Base-by-base conservation (phyloP, 2,797 vertebrate genomes). In the Knipowitschia caucasica region DNA sequence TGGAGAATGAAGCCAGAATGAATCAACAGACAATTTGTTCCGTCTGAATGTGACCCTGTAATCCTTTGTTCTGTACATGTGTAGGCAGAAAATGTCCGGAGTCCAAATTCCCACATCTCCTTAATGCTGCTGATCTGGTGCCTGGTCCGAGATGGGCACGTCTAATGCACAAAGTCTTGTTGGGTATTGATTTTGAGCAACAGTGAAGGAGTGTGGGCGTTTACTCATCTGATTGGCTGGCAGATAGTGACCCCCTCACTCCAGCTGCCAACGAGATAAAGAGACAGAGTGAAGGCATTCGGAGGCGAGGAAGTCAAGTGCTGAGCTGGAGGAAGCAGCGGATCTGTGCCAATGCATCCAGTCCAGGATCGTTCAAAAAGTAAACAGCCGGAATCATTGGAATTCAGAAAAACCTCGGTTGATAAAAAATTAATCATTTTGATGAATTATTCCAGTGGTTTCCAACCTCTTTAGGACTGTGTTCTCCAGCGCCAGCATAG, bases 251-350 rank as follows among this genome's bases (percentile, higher is more conserved):
- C 40, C 68, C 39, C 63, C 62, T 59, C 67, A 50, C 62, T 67
- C 70, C 40, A 49, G 61, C 57, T 59, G 23, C 49, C 64, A 69
- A 58, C 78, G 50, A 82, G 78, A 73, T 78, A 82, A 82, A 64
- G 29, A 56, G 71, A 44, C 46, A 62, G 59, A 64, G 55, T 36
- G 56, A 54, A 64, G 46, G n/a, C 44, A 59, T 20, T n/a, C 34
- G 55, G 53, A 29, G 14, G 36, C 55, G 53, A 30, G 21, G 5
- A 2, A 75, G 53, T 56, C 53, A 63, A 66, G 73, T 55, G 47
- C 56, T 64, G 50, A 75, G 47, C 53, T 59, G 53, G 50, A 21
- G 50, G 59, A 40, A 64, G 54, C 33, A 33, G 25, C 29, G 29
- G 58, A 25, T 46, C 38, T 50, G 53, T 40, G 52, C 55, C 50